Base-by-base conservation (phyloP, 2,113 vertebrate genomes). In the Mesembrinibis cayennensis region DNA sequence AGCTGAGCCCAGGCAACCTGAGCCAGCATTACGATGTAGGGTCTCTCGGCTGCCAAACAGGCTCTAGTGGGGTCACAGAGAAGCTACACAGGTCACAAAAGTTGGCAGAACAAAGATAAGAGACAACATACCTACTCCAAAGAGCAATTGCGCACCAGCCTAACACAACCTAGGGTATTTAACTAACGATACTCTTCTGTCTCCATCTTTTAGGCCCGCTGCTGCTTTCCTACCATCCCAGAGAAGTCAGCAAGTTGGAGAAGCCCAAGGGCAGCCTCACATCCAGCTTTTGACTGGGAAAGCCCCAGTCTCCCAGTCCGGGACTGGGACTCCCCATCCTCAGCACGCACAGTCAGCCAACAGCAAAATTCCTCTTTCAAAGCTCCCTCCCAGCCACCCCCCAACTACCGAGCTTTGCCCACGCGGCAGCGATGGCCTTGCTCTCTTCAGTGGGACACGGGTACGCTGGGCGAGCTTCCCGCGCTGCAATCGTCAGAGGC, bases 401-500 rank as follows among this genome's bases (percentile, higher is more conserved):
- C 53, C 21, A 32, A 44, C 56, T 47, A 44, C 14, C 32, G 61
- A 53, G 44, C 38, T 81, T 76, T 78, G 26, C 36, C 30, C 76
- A 73, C 2, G 1, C 0, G 3, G 56, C 76, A 82, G 55, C 10
- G 22, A 14, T 15, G 27, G 63, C 69, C 73, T 72, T 5, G 6
- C 72, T 77, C 36, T 63, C 69, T 47, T 77, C 66, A 20, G 40
- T 4, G 19, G 61, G 69, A 67, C 45, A 59, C 7, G 11, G 59
- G 29, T 30, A 38, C 0, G 1, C 22, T 30, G 27, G 69, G 49
- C 0, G 6, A 74, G 27, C 69, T 61, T 71, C 58, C 85, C 53
- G 47, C 7, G 0, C 49, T 47, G 47, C 59, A 50, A 3, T 19
- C 25, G 47, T 44, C 10, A 56, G 55, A 50, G 19, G 45, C 1